Percentiles rank a stretch among this genome's conserved stretches.
Evolutionary conservation across 1,140 invertebrate species (phyloP).

Genomic region (Ceratina calcarata): DNA sequence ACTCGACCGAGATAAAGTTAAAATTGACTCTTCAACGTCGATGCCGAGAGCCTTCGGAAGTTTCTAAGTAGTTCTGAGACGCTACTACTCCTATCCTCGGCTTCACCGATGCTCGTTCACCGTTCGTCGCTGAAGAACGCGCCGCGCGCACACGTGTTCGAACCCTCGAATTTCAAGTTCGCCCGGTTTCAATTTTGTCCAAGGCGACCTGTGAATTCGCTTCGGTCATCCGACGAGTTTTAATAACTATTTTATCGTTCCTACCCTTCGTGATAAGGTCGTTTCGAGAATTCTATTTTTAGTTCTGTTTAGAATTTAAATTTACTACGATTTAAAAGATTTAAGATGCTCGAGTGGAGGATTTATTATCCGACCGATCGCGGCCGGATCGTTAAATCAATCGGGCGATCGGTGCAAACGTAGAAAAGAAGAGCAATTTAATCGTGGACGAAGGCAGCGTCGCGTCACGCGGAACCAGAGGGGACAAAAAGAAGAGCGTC

Average conservation of each 20-base stretch:
- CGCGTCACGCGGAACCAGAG: not conserved
- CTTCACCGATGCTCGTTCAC: not conserved
- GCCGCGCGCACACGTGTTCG: not conserved
- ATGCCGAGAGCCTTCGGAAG: constrained; percentile 53
- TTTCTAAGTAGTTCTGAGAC: constrained; percentile 63
- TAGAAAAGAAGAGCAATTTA: constrained; percentile 18
- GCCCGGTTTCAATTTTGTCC: not conserved
- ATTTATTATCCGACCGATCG: constrained; percentile 1
- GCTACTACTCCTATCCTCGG: not conserved
- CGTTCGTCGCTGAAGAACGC: not conserved
- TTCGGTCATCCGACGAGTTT: no score
- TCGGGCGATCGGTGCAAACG: constrained; percentile 1
- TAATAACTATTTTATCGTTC: no score
- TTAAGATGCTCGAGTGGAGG: no score
- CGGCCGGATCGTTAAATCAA: constrained; percentile 24
- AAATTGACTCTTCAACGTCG: constrained; percentile 66
- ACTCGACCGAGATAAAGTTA: constrained; percentile 65
- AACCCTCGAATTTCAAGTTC: not conserved
- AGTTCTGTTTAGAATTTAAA: no score
- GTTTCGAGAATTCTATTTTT: no score
- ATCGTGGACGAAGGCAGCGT: not conserved
- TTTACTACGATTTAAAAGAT: no score
- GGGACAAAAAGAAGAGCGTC: not conserved
- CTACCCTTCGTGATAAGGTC: no score
- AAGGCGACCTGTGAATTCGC: not conserved